phyloP scores from a whole-genome alignment of 2,113 vertebrate species.

The Chascanopsetta lugubris region DNA sequence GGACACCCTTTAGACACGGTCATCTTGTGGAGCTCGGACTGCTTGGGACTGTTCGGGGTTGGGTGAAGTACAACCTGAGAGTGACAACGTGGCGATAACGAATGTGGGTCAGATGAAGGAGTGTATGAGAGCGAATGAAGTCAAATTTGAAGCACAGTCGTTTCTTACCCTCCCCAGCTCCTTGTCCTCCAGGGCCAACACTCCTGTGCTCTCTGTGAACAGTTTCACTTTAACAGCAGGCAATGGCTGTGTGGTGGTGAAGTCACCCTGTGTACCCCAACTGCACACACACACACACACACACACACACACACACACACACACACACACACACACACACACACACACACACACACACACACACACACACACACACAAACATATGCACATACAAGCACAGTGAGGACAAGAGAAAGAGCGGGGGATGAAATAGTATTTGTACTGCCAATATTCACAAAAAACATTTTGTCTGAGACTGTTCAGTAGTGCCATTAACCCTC shows the following conservation, averaged over 20 bases:
- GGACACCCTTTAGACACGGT: constrained; percentile 94
- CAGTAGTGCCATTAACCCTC: too few relatives aligned
- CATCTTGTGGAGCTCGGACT: constrained; percentile 98
- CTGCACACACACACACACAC: constrained; percentile 69
- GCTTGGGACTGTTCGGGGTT: constrained; percentile 96
- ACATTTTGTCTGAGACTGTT: too few relatives aligned
- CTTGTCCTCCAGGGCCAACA: constrained; percentile 97
- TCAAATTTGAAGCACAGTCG: too few relatives aligned
- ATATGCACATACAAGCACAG: too few relatives aligned
- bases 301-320: constrained; percentile 17
- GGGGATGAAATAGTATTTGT: too few relatives aligned
- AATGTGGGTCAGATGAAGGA: background rate
- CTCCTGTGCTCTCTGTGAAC: constrained; percentile 97
- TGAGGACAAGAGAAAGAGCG: too few relatives aligned
- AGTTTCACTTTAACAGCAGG: constrained; percentile 98
- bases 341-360: too few relatives aligned
- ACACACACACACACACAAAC: too few relatives aligned
- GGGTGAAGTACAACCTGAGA: constrained; percentile 95
- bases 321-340: too few relatives aligned
- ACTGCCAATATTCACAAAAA: too few relatives aligned
- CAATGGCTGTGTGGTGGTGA: constrained; percentile 93
- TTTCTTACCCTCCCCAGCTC: constrained; percentile 92
- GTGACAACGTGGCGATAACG: background rate
- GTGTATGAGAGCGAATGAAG: background rate
- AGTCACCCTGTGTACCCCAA: constrained; percentile 99